Evolutionary conservation across 2,888 invertebrate species (phyloP).

Genomic region (Noctua comes): DNA sequence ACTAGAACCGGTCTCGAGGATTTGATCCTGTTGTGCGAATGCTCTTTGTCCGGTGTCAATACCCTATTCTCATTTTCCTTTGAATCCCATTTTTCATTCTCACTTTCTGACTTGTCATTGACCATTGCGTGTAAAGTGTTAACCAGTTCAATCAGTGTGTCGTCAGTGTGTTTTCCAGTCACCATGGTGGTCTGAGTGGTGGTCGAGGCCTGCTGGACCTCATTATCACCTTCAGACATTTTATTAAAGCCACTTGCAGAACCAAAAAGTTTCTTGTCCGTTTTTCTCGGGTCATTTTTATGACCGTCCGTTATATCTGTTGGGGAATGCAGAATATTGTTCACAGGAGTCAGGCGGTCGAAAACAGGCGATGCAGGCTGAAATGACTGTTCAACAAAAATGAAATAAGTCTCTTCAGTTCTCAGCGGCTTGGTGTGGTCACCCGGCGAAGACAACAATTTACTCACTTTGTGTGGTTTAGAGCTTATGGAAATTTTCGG

Average conservation of each 20-base stretch:
- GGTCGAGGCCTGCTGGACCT: constrained; percentile 50
- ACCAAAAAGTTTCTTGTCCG: constrained; percentile 42
- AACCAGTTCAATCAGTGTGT: too few species aligned
- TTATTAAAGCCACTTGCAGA: neutral
- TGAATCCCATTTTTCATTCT: constrained; percentile 3
- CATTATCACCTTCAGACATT: constrained; percentile 20
- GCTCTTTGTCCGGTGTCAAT: neutral
- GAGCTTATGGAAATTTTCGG: constrained; percentile 76
- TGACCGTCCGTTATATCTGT: constrained; percentile 51
- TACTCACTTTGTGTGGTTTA: neutral
- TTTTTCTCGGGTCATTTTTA: constrained; percentile 72
- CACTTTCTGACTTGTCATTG: constrained; percentile 72
- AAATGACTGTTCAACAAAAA: neutral
- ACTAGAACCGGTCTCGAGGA: constrained; percentile 64
- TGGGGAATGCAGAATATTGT: constrained; percentile 77
- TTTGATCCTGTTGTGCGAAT: neutral
- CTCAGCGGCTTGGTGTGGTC: neutral
- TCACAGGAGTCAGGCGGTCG: constrained; percentile 81
- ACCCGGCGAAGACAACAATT: neutral
- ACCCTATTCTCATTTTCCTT: constrained; percentile 43
- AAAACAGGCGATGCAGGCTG: constrained; percentile 73
- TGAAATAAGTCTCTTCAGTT: neutral
- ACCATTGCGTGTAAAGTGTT: constrained; percentile 72
- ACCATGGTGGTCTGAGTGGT: constrained; percentile 49
- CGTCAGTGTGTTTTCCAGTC: neutral